Conservation (phyloP, 2,797 vertebrate genomes). For the Anguilla pacifica region DNA sequence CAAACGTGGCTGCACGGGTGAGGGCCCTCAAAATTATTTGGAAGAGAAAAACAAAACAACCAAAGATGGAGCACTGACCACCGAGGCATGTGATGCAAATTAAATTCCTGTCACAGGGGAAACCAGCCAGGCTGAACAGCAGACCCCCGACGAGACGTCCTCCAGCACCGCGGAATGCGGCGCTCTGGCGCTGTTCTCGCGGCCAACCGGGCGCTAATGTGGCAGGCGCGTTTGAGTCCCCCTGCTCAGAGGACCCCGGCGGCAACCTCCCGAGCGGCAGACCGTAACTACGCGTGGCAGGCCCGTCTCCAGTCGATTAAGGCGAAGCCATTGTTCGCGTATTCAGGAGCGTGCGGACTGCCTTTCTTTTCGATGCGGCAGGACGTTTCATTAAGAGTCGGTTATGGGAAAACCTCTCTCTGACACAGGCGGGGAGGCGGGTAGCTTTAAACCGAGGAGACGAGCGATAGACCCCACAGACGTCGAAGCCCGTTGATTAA, state of each 20-base stretch:
- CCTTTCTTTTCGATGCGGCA: conserved; percentile 30
- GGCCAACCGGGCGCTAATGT: background rate
- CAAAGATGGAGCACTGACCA: conserved; percentile 14
- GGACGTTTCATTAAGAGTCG: conserved; percentile 36
- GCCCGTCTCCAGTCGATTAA: conserved; percentile 45
- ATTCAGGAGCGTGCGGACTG: conserved; percentile 40
- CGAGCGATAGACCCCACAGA: background rate
- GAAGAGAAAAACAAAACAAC: conserved; percentile 42
- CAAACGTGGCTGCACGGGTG: conserved; percentile 44
- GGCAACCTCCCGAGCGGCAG: conserved; percentile 47
- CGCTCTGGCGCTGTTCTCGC: background rate
- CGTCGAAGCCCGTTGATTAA: conserved; percentile 35
- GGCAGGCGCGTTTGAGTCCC: background rate
- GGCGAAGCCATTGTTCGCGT: conserved; percentile 28
- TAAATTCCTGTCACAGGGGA: conserved; percentile 64
- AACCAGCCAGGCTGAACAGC: conserved; percentile 61
- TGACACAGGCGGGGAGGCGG: background rate
- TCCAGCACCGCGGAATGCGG: background rate
- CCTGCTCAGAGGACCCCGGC: conserved; percentile 14
- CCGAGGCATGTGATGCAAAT: conserved; percentile 69
- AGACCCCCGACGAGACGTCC: conserved; percentile 57
- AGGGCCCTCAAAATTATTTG: conserved; percentile 59
- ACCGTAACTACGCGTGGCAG: conserved; percentile 44
- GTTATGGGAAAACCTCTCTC: conserved; percentile 29
- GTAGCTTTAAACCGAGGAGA: background rate